Conservation (phyloP, 2,113 vertebrate species). For the Carassius gibelio region DNA sequence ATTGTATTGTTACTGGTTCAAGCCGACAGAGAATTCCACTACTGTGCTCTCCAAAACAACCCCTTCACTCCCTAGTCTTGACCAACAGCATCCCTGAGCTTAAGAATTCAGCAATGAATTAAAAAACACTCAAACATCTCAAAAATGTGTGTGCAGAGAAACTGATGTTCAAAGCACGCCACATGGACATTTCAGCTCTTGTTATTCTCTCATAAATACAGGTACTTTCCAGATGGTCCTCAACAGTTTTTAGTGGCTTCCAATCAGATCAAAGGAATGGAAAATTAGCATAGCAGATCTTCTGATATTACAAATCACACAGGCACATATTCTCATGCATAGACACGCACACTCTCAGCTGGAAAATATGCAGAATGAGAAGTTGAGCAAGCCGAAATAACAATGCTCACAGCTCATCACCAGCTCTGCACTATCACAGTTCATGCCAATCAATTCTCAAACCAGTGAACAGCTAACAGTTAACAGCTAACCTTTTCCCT, state of each 20-base stretch:
- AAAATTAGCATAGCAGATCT: constrained; percentile 30
- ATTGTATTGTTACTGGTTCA: neutral
- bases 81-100: neutral
- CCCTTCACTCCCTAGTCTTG: neutral
- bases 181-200: constrained; percentile 21
- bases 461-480: neutral
- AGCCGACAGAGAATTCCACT: neutral
- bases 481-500: neutral
- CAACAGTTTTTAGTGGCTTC: constrained; percentile 1
- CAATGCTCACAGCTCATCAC: neutral
- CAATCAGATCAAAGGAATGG: constrained; percentile 42
- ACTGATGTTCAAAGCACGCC: constrained; percentile 16
- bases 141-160: neutral
- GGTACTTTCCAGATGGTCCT: constrained; percentile 47
- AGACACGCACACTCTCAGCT: neutral
- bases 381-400: neutral
- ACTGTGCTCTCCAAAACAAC: neutral
- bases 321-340: constrained; percentile 27
- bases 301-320: constrained; percentile 42
- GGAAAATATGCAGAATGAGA: neutral
- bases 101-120: neutral
- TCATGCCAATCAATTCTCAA: neutral
- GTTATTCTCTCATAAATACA: neutral
- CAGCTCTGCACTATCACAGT: neutral
- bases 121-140: neutral